These are phyloP conservation scores for Atopsyche davidsoni DNA, from an alignment of 1,140 invertebrate species.

Conservation along the genomic window DNA sequence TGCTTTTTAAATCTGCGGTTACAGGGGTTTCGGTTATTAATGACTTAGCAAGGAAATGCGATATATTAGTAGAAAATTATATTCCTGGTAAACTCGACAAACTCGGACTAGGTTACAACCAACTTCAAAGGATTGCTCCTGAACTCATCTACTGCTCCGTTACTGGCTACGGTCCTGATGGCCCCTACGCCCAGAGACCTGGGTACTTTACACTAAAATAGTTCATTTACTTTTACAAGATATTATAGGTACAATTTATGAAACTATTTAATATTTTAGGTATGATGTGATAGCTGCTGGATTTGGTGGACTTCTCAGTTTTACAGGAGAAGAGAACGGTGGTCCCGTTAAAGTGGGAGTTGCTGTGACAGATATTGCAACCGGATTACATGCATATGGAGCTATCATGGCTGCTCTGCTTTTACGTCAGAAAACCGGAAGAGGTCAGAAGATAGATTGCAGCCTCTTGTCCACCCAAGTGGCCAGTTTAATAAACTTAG, in stretches of 20 bases:
- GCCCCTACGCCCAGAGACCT: constrained; percentile 77
- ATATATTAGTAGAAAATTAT: constrained; percentile 93
- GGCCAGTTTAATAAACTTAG: constrained; percentile 82
- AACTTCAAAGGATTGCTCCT: constrained; percentile 65
- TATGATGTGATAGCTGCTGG: constrained; percentile 95
- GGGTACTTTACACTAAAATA: no score
- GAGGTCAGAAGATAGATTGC: constrained; percentile 89
- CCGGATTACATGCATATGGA: constrained; percentile 91
- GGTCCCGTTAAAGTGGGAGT: constrained; percentile 89
- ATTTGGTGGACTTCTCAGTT: constrained; percentile 81
- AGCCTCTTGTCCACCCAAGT: constrained; percentile 91
- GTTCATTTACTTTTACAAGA: no score
- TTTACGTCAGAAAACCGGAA: constrained; percentile 67
- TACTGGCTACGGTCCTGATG: constrained; percentile 83
- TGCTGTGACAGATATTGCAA: constrained; percentile 87
- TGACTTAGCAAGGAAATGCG: constrained; percentile 67
- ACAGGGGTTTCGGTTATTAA: constrained; percentile 67
- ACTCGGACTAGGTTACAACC: constrained; percentile 73
- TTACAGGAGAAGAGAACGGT: constrained; percentile 79
- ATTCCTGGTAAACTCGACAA: constrained; percentile 81
- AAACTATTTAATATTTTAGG: constrained; percentile 35
- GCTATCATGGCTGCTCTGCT: constrained; percentile 89
- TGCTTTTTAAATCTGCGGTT: constrained; percentile 18
- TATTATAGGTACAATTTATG: no score
- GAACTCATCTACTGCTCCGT: constrained; percentile 90